A percentile compares a stretch with the other conserved stretches of the same genome.
Conservation (phyloP, 1,140 invertebrate species). For the Frieseomelitta varia region DNA sequence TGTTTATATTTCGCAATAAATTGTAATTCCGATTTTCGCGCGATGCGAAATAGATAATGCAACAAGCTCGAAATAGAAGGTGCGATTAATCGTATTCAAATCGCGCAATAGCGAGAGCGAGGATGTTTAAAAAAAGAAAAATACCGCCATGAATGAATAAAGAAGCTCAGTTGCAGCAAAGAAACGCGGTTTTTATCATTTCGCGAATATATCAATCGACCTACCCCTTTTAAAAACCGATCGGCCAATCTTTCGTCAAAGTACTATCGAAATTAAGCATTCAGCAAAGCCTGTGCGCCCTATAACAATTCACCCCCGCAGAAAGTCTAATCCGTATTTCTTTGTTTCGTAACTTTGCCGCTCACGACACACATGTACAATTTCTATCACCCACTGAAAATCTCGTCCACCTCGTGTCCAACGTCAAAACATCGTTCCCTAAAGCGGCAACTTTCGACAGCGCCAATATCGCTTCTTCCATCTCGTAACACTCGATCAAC, state of each 20-base stretch:
- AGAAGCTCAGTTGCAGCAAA: conserved; percentile 27
- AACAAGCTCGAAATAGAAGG: neutral
- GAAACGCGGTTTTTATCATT: conserved; percentile 44
- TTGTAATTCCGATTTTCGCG: neutral
- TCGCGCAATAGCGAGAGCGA: neutral
- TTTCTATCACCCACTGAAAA: neutral
- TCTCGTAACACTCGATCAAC: conserved; percentile 1
- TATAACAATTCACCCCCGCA: neutral
- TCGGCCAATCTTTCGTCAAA: neutral
- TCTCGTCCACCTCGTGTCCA: neutral
- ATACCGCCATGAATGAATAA: conserved; percentile 33
- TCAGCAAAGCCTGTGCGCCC: neutral
- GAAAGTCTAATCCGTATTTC: neutral
- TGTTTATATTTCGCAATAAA: neutral
- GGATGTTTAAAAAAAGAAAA: conserved; percentile 8
- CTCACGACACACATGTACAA: neutral
- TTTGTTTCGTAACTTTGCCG: neutral
- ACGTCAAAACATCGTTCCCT: neutral
- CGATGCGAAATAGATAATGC: neutral
- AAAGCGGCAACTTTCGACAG: neutral
- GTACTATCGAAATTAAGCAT: neutral
- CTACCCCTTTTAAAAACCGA: conserved; percentile 3
- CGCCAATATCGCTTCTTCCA: conserved; percentile 8
- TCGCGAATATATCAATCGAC: conserved; percentile 54
- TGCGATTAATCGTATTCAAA: conserved; percentile 39